These are phyloP conservation scores for Chromoteleia sp. DNA, from an alignment of 2,888 invertebrate species.

Conservation along the genomic window DNA sequence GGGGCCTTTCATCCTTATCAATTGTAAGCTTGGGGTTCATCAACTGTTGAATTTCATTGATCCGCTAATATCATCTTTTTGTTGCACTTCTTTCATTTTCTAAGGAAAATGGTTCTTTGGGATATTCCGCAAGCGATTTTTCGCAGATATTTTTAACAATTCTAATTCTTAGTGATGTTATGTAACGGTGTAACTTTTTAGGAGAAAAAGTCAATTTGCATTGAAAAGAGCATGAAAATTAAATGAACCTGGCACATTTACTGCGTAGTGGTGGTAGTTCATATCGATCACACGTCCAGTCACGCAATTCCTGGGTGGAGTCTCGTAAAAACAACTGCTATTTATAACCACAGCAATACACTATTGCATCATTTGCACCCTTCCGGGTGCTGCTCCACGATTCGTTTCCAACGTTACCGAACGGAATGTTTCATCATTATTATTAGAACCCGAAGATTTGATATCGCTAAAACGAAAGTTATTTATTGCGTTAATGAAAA, in stretches of 20 bases:
- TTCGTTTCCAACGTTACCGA: slow-evolving; percentile 61
- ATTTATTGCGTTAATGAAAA: slow-evolving; percentile 42
- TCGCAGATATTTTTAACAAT: no score
- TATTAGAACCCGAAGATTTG: slow-evolving; percentile 35
- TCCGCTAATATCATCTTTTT: neutral
- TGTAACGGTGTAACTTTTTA: neutral
- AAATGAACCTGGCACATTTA: slow-evolving; percentile 60
- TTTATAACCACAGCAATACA: slow-evolving; percentile 69
- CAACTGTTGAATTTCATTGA: slow-evolving; percentile 4
- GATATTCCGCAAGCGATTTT: no score
- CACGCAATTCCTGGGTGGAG: slow-evolving; percentile 79
- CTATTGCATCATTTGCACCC: slow-evolving; percentile 69
- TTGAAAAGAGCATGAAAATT: slow-evolving; percentile 54
- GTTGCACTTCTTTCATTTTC: neutral
- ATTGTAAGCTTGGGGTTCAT: slow-evolving; percentile 4
- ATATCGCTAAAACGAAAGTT: slow-evolving; percentile 29
- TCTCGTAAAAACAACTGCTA: slow-evolving; percentile 72
- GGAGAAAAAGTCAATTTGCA: slow-evolving; percentile 21
- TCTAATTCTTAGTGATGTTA: no score
- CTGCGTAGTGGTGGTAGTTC: slow-evolving; percentile 51
- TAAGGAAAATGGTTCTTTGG: no score
- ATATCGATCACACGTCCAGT: slow-evolving; percentile 78
- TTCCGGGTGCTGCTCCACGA: slow-evolving; percentile 54
- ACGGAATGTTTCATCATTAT: slow-evolving; percentile 59
- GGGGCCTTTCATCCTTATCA: no score